Base-by-base conservation (phyloP, 2,113 vertebrate species). In the Echinops telfairi region DNA sequence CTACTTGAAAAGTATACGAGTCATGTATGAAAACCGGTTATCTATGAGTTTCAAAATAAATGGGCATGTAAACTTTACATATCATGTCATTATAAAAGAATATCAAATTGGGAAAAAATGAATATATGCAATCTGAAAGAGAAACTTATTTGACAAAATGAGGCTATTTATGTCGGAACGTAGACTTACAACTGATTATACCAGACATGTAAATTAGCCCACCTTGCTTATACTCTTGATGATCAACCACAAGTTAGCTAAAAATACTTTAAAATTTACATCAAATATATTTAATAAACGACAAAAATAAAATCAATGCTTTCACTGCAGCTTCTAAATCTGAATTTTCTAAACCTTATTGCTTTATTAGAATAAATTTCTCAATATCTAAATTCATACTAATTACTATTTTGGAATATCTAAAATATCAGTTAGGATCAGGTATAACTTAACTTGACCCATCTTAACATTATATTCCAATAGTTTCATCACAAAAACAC, bases 11-110 rank as follows among this genome's bases (percentile, higher is more conserved):
- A 62, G 43, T 90, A 87, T 6, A 1, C 47, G 12, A 53, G 47
- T 53, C 47, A 53, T 14, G 47, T 53, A 53, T 53, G 53, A 79
- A 47, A 20, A 80, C 76, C 33, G 15, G 12, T 1, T 73, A 73
- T 2, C 86, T 79, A 43, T 64, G 70, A 93, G 20, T 20, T 64
- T 85, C 36, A 78, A 31, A 76, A 57, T 53, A 11, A 22, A 76
- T 1, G 78, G 90, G 36, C 83, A 83, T 82, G 86, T 94, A 83
- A 91, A 89, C 25, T 57, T 47, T 70, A 88, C 82, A 38, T 19
- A 14, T 33, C 80, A 93, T 71, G 38, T 75, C 9, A 91, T 36
- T 83, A 15, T 68, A 93, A 77, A 89, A 91, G 5, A 53, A 10
- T 6, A 90, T 16, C 22, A 64, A 95, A 71, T 60, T 38, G 88